Percentiles rank a stretch among this genome's conserved stretches.
Evolutionary conservation across 2,888 invertebrate species (phyloP).

Genomic region (Aricia artaxerxes): DNA sequence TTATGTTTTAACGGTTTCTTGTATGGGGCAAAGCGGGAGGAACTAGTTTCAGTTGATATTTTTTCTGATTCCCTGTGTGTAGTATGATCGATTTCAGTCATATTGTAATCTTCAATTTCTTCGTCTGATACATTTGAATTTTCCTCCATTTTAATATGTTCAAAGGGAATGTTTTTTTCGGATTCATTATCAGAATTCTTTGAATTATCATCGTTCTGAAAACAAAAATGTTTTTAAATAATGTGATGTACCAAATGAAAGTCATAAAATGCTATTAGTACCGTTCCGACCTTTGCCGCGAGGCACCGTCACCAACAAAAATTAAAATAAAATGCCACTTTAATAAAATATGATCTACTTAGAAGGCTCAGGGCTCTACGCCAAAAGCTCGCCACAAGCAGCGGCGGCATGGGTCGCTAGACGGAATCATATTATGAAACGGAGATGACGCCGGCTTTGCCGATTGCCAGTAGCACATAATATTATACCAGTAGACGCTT

Average conservation of each 20-base stretch:
- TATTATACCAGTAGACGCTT: background rate
- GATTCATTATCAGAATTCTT: background rate
- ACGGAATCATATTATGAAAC: too few species aligned
- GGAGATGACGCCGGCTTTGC: too few species aligned
- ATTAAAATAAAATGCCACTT: too few species aligned
- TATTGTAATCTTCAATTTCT: background rate
- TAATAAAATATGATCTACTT: too few species aligned
- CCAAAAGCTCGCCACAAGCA: too few species aligned
- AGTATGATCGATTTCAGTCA: background rate
- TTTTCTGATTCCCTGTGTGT: background rate
- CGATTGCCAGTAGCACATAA: too few species aligned
- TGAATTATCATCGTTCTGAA: constrained; percentile 8
- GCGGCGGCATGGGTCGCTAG: too few species aligned
- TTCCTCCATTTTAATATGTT: background rate
- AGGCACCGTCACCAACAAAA: too few species aligned
- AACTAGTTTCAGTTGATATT: background rate
- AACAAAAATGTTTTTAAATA: background rate
- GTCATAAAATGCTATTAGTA: too few species aligned
- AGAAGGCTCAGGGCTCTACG: too few species aligned
- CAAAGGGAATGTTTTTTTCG: background rate
- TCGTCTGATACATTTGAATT: background rate
- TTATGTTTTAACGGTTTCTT: background rate
- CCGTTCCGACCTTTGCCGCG: too few species aligned
- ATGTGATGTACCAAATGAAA: background rate
- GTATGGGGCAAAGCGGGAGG: background rate